Evolutionary conservation across 53 echinoderm and acorn worm genomes (phyloP).

Genomic region (Stichopus horrens): DNA sequence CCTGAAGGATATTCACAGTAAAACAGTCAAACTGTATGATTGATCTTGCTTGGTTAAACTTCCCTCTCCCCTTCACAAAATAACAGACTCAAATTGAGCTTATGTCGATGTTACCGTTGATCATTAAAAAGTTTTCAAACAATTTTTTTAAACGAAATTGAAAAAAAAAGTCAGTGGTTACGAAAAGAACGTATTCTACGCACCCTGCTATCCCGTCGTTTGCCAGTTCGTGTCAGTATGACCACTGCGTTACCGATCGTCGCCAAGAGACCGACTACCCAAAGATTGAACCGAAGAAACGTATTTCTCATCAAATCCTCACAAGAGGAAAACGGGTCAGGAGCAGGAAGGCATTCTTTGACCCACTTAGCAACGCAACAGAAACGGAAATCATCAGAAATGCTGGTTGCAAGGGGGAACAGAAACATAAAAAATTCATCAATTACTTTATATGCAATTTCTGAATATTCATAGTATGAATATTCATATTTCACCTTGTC

Average conservation of each 20-base stretch:
- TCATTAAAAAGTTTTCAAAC: no score
- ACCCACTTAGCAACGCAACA: slow-evolving; percentile 77
- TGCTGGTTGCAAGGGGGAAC: slow-evolving; percentile 10
- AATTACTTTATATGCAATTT: no score
- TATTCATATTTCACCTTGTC: no score
- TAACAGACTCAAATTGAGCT: background rate
- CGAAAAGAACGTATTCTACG: background rate
- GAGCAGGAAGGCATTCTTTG: slow-evolving; percentile 62
- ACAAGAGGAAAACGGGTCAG: slow-evolving; percentile 90
- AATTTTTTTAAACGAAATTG: no score
- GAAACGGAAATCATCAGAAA: slow-evolving; percentile 83
- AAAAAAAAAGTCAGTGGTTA: no score
- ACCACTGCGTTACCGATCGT: slow-evolving; percentile 80
- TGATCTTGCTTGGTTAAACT: no score
- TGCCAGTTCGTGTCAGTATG: slow-evolving; percentile 73
- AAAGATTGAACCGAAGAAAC: slow-evolving; percentile 80
- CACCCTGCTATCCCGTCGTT: slow-evolving; percentile 78
- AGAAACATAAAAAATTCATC: no score
- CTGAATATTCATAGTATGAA: no score
- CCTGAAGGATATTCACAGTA: no score
- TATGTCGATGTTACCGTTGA: background rate
- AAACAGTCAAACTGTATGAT: no score
- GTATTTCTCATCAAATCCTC: slow-evolving; percentile 94
- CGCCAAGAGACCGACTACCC: slow-evolving; percentile 82
- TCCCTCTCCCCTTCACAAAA: no score